These are phyloP conservation scores for Busseola fusca DNA, from an alignment of 2,888 invertebrate genomes.

Conservation along the genomic window DNA sequence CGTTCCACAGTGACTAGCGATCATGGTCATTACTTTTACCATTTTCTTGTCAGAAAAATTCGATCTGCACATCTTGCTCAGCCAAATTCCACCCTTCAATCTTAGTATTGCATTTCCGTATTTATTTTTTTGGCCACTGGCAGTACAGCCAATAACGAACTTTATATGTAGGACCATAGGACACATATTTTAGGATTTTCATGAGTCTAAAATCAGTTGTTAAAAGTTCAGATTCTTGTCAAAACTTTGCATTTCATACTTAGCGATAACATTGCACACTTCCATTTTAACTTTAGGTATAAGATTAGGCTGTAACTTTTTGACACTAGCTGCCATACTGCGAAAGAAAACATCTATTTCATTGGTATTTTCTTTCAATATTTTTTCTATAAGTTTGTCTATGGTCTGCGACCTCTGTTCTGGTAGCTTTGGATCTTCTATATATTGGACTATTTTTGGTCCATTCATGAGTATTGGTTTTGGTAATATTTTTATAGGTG, in stretches of 20 bases:
- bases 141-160: constrained; percentile 9
- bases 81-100: constrained; percentile 11
- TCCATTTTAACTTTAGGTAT: constrained; percentile 88
- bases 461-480: constrained; percentile 81
- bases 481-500: constrained; percentile 84
- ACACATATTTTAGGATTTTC: constrained; percentile 20
- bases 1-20: constrained; percentile 37
- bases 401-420: constrained; percentile 79
- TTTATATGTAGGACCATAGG: constrained; percentile 12
- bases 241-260: constrained; percentile 87
- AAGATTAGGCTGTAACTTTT: constrained; percentile 84
- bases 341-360: constrained; percentile 86
- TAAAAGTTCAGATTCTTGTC: constrained; percentile 72
- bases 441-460: constrained; percentile 78
- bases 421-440: constrained; percentile 78
- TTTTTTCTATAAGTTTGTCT: constrained; percentile 84
- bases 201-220: not conserved
- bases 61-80: constrained; percentile 2
- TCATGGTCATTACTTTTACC: constrained; percentile 11
- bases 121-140: constrained; percentile 3
- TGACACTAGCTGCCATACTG: constrained; percentile 87
- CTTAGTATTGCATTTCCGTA: constrained; percentile 41
- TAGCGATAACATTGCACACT: constrained; percentile 86
- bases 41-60: constrained; percentile 16
- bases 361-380: constrained; percentile 84